phyloP scores from a whole-genome alignment of 2,113 vertebrate genomes.

The Megalops atlanticus region DNA sequence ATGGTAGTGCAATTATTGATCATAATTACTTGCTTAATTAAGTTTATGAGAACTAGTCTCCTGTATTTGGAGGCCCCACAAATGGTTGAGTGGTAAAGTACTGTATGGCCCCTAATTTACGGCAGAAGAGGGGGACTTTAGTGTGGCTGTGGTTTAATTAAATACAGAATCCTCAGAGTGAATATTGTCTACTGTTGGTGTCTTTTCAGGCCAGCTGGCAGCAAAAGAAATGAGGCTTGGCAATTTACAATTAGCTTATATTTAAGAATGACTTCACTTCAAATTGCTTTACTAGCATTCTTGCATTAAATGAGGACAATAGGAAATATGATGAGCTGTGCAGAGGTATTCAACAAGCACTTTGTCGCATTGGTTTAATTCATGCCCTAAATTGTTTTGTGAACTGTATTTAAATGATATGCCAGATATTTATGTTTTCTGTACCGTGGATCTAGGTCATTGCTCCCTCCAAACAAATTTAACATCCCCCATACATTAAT shows the following conservation, averaged over 20 bases:
- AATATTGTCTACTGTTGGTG: not conserved
- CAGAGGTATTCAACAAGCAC: too few relatives aligned
- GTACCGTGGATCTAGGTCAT: not conserved
- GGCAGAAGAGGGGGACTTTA: not conserved
- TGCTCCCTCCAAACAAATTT: not conserved
- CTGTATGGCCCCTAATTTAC: not conserved
- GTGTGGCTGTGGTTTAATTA: conserved; percentile 5
- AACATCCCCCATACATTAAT: not conserved
- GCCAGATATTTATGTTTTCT: not conserved
- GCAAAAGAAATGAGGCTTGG: not conserved
- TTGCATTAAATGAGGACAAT: not conserved
- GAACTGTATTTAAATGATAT: not conserved
- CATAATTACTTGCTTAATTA: too few relatives aligned
- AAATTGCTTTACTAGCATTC: not conserved
- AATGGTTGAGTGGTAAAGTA: not conserved
- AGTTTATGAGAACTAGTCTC: not conserved
- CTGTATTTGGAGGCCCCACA: not conserved
- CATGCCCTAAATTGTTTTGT: not conserved
- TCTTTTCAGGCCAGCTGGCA: conserved; percentile 1
- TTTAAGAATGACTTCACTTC: not conserved
- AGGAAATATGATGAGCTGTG: not conserved
- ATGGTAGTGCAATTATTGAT: too few relatives aligned
- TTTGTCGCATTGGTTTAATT: not conserved
- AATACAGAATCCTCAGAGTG: not conserved
- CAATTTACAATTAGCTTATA: not conserved